Evolutionary conservation across 2,888 invertebrate species (phyloP).

Genomic region (Autographa gamma): DNA sequence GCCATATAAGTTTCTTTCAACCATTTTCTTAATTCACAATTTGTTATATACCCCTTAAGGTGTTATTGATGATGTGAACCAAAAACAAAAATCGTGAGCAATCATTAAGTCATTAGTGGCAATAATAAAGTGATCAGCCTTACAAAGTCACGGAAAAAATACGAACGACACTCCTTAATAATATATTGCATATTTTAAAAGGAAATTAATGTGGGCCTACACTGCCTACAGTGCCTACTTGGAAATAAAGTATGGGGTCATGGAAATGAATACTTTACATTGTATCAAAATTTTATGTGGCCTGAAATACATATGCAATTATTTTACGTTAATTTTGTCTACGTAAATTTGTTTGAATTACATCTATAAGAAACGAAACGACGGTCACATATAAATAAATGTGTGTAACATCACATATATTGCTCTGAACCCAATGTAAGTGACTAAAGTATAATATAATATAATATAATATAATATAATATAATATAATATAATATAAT

Average conservation of each 20-base stretch:
- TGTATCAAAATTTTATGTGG: neutral
- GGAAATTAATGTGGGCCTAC: constrained; percentile 8
- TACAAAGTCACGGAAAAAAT: constrained; percentile 26
- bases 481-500: too few species aligned
- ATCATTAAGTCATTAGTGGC: constrained; percentile 54
- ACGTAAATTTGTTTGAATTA: too few species aligned
- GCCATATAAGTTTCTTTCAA: neutral
- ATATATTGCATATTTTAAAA: constrained; percentile 12
- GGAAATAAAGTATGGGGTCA: neutral
- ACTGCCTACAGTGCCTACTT: neutral
- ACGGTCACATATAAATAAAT: too few species aligned
- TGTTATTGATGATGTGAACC: constrained; percentile 47
- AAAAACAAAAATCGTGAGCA: constrained; percentile 35
- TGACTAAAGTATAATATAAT: too few species aligned
- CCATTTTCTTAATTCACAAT: neutral
- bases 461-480: too few species aligned
- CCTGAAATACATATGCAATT: neutral
- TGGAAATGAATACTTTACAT: neutral
- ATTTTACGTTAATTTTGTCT: too few species aligned
- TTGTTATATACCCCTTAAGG: constrained; percentile 10
- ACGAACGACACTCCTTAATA: constrained; percentile 26
- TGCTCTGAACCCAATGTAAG: too few species aligned
- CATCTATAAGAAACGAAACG: too few species aligned
- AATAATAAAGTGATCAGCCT: constrained; percentile 50
- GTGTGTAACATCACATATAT: too few species aligned